Evolutionary conservation across 2,888 invertebrate species (phyloP), one percentile per base, ranked within the genome.

Genomic region (Corythucha ciliata): DNA sequence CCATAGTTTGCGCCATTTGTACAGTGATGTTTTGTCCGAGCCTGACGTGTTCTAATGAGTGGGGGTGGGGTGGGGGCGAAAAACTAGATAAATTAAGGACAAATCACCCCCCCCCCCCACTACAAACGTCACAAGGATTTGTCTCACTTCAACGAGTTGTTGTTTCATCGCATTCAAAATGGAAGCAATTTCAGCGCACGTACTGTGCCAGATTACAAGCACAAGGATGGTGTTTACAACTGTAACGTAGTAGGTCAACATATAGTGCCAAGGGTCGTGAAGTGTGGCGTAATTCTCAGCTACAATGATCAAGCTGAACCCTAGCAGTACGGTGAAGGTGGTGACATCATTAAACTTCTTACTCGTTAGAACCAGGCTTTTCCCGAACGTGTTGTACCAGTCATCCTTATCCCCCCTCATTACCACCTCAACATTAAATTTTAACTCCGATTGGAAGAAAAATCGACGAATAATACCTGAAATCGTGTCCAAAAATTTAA

Each of bases 261-360:
- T 39, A n/a, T 51, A 46, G 25, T 42, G 48, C 22, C 25, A 45
- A 6, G 55, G 55, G 29, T 55, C 55, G 14, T 49, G 45, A 10
- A 55, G 49, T 10, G 45, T 45, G 14, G 55, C 36, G 34, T 55
- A 45, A 41, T 55, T 48, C 25, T 55, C 52, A 36, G 52, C 39
- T 16, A 47, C 42, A 5, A 48, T 14, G 7, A 39, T 2, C 14
- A 50, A 26, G 5, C 29, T 21, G 5, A 55, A 25, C 29, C 40
- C 40, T 4, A 42, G 32, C 6, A 55, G 7, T 6, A 52, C 44
- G 2, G 33, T 21, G 22, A 39, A 14, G n/a, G n/a, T n/a, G n/a
- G n/a, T n/a, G n/a, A n/a, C n/a, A n/a, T n/a, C n/a, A n/a, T n/a
- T n/a, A n/a, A n/a, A n/a, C n/a, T n/a, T n/a, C n/a, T n/a, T n/a